Conservation (phyloP, 1,140 invertebrate genomes). For the Eupeodes corollae region DNA sequence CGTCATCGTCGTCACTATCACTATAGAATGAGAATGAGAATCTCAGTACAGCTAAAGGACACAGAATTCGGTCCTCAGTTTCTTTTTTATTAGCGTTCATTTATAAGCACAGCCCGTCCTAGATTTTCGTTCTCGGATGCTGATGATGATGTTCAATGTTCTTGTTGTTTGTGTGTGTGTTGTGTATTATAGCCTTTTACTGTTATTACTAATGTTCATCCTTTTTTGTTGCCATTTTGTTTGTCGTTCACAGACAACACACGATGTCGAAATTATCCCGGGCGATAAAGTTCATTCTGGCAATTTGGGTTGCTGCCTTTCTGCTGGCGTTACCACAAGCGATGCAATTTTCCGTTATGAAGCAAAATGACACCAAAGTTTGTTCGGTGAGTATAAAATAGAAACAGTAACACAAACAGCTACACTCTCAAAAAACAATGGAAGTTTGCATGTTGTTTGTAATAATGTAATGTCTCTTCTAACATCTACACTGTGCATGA, state of each 20-base stretch:
- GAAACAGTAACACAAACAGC: too few species aligned
- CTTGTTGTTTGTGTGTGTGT: too few species aligned
- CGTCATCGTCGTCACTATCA: too few species aligned
- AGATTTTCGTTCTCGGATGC: neutral
- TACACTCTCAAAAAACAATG: neutral
- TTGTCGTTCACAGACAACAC: constrained; percentile 43
- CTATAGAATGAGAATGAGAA: too few species aligned
- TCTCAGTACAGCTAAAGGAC: too few species aligned
- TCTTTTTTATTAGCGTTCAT: too few species aligned
- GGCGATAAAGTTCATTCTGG: constrained; percentile 60
- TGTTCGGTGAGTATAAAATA: constrained; percentile 34
- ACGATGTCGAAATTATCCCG: constrained; percentile 72
- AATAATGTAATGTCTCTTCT: too few species aligned
- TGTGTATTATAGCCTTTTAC: too few species aligned
- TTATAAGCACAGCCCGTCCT: neutral
- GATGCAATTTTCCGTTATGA: constrained; percentile 54
- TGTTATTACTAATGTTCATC: constrained; percentile 11
- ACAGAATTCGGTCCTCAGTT: too few species aligned
- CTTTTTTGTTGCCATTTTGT: constrained; percentile 2
- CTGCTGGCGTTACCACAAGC: constrained; percentile 70
- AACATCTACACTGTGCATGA: too few species aligned
- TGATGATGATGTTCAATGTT: too few species aligned
- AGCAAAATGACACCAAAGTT: constrained; percentile 39
- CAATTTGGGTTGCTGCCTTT: constrained; percentile 59
- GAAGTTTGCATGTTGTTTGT: neutral